A percentile compares a stretch with the other conserved stretches of the same genome.
These are phyloP conservation scores for Pristionchus mayeri DNA, from an alignment of 2,888 invertebrate genomes.

Conservation along the genomic window DNA sequence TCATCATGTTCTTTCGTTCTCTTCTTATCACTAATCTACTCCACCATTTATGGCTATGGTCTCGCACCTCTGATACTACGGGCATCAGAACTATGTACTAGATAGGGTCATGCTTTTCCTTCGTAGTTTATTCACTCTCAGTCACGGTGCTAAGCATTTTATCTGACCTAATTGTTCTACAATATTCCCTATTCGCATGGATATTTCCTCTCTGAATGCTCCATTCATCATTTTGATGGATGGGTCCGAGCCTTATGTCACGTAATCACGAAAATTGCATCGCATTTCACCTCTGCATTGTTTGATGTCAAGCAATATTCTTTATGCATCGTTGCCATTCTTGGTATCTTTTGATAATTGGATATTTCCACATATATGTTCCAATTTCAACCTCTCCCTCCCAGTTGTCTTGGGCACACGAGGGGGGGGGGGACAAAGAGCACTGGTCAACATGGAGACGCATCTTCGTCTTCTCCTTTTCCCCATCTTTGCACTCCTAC, in stretches of 20 bases:
- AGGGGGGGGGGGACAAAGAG: conserved; percentile 1
- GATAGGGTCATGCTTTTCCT: background rate
- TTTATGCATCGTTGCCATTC: background rate
- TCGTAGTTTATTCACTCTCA: background rate
- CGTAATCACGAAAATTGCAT: background rate
- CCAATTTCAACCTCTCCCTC: background rate
- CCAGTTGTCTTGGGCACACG: background rate
- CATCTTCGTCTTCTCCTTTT: background rate
- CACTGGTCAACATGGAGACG: conserved; percentile 39
- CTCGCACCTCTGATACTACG: background rate
- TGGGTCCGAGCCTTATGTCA: background rate
- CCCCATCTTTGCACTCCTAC: background rate
- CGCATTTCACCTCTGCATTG: background rate
- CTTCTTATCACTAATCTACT: background rate
- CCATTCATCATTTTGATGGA: background rate
- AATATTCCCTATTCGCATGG: background rate
- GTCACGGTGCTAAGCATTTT: too few relatives aligned
- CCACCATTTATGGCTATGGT: conserved; percentile 13
- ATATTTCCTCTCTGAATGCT: background rate
- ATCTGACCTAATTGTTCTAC: background rate
- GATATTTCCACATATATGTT: too few relatives aligned
- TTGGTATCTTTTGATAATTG: background rate
- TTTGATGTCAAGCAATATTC: background rate
- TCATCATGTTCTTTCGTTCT: background rate
- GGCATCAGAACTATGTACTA: background rate